Evolutionary conservation across 1,140 invertebrate genomes (phyloP), one percentile per base, ranked within the genome.

Genomic region (Bombus sylvicola): DNA sequence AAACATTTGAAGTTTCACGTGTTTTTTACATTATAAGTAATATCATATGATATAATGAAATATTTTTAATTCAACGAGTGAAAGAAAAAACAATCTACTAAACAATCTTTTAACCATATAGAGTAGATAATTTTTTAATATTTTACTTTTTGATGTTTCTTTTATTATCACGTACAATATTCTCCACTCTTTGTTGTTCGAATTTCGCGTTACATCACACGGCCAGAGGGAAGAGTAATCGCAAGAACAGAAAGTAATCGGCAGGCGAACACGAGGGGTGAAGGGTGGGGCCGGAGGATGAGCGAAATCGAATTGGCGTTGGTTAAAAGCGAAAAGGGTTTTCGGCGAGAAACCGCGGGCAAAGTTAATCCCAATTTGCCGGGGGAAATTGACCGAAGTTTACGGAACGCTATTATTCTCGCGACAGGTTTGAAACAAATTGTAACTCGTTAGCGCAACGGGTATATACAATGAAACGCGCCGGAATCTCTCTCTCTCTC

Each of bases 351-450:
- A 88, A 86, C 59, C 62, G 62, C 76, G 79, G 72, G 62, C 72
- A 86, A 83, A 83, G 85, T 86, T 82, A 86, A 86, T 83, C 47
- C 41, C 76, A 76, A 87, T 88, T 88, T 64, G 68, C 83, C 83
- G 66, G 66, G 75, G 69, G 81, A 81, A 87, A 87, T 85, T 85
- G 83, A 83, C 66, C 76, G 71, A 86, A 81, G 86, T 86, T 83
- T 53, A 81, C 76, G 74, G 68, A 78, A 73, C 81, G 64, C 47
- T 69, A 59, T 82, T 86, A 86, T 86, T 89, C 87, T 83, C 78
- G 72, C 75, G 87, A 87, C 87, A 79, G 81, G 79, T 85, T 85
- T 64, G 75, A 73, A 81, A 88, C 87, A 88, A 91, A 89, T 91
- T 90, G 87, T 80, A 81, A 85, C 80, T 85, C 76, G 84, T 89